Evolutionary conservation across 2,797 vertebrate genomes (phyloP).

Genomic region (Argya squamiceps): DNA sequence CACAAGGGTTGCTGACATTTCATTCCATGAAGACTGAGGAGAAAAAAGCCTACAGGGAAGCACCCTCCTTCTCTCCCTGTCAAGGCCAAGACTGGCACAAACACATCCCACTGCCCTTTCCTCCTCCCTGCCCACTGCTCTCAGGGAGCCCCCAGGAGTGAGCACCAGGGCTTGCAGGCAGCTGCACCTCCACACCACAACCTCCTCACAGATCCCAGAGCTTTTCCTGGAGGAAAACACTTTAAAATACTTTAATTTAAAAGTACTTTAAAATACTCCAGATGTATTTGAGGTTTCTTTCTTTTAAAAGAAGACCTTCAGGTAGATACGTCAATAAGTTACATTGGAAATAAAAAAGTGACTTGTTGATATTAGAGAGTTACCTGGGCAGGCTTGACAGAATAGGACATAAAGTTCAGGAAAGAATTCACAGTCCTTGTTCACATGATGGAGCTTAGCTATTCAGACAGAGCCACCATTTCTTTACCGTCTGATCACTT

Average conservation of each 20-base stretch:
- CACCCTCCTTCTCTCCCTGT: not conserved
- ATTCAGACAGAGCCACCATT: not conserved
- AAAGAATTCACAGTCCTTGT: not conserved
- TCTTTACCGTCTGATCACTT: not conserved
- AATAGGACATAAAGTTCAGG: not conserved
- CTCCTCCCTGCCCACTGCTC: not conserved
- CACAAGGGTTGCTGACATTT: rapidly evolving
- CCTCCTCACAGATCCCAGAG: not conserved
- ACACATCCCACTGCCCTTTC: not conserved
- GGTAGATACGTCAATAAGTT: not conserved
- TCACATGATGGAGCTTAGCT: not conserved
- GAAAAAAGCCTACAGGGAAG: not conserved
- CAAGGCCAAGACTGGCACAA: not conserved
- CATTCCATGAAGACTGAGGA: not conserved
- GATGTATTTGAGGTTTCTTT: not conserved
- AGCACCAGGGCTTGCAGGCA: not conserved
- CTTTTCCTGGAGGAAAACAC: too few species aligned
- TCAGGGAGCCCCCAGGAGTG: not conserved
- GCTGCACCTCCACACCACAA: not conserved
- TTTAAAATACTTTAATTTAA: not conserved
- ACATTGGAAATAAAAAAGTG: not conserved
- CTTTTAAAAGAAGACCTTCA: not conserved
- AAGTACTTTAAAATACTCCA: not conserved
- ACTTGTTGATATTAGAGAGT: not conserved
- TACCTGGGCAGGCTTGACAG: not conserved